Evolutionary conservation across 2,888 invertebrate genomes (phyloP), one percentile per base, ranked within the genome.

Genomic region (Blastobasis lacticolella): DNA sequence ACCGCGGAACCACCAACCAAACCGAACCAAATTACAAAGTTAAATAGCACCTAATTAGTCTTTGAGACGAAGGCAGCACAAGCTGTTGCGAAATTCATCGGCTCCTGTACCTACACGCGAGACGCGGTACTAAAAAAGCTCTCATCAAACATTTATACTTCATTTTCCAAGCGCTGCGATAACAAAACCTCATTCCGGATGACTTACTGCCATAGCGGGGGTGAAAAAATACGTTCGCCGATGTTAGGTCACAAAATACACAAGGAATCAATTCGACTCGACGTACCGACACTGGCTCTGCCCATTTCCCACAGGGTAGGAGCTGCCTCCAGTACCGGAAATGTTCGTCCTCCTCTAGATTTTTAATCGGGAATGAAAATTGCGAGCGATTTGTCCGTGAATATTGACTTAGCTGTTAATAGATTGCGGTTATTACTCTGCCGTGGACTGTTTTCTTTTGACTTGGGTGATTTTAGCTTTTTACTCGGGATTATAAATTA

Each of bases 331-430:
- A 58, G 59, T 62, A 41, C 57, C 66, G 77, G 81, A 79, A 79
- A 68, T 67, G 63, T 67, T 73, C 69, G 67, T 68, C 69, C 71
- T 68, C 68, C 66, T 63, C 60, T 58, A 65, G 66, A 58, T 69
- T 72, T 74, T 75, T 75, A 77, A 75, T 78, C 75, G 72, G 70
- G 69, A 77, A 78, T 76, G 77, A 76, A 78, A 73, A 74, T 71
- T 72, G 69, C 64, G 62, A 61, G 58, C 59, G 57, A 58, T 58
- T 54, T 55, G 57, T 49, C 54, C 52, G 57, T 54, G 54, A 60
- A 56, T 57, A 8, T 7, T 56, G 58, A 47, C 56, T 55, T 57
- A 49, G 51, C 51, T 52, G 55, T 46, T 52, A 49, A 52, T 45
- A 52, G 41, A 50, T 48, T 45, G 52, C 10, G 47, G 52, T 53